Percentiles rank a stretch among this genome's conserved stretches.
These are phyloP conservation scores for Thamnaconus septentrionalis DNA, from an alignment of 2,113 vertebrate species.

Conservation along the genomic window DNA sequence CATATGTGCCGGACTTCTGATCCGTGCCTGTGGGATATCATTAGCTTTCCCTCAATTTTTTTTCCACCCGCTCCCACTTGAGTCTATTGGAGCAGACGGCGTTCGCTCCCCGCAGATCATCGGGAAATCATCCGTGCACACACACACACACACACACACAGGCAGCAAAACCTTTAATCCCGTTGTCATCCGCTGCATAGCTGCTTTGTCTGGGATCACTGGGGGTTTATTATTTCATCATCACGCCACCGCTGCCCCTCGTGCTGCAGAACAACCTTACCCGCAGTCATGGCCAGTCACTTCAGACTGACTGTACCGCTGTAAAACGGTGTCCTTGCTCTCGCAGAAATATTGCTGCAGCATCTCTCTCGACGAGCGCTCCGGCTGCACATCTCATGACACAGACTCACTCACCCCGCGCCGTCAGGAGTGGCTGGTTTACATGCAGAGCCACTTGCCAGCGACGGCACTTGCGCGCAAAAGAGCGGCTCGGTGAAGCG, in stretches of 20 bases:
- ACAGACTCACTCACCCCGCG: too few species aligned
- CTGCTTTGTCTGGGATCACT: conserved; percentile 8
- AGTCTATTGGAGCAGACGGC: conserved; percentile 35
- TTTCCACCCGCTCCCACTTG: conserved; percentile 50
- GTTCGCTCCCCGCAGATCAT: conserved; percentile 38
- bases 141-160: too few species aligned
- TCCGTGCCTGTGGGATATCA: conserved; percentile 64
- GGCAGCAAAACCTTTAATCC: conserved; percentile 11
- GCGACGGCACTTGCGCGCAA: too few species aligned
- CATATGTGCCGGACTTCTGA: conserved; percentile 58
- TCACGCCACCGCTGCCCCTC: not conserved
- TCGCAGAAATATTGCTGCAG: conserved; percentile 15
- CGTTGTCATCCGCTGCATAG: conserved; percentile 4
- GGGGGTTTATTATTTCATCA: conserved; percentile 16
- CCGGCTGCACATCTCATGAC: too few species aligned
- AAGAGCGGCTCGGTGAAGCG: too few species aligned
- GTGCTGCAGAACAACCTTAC: not conserved
- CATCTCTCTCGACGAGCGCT: not conserved
- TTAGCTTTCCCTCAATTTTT: conserved; percentile 52
- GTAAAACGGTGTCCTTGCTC: conserved; percentile 3
- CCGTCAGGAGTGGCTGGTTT: too few species aligned
- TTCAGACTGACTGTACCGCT: not conserved
- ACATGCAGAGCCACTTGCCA: too few species aligned
- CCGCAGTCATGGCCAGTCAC: not conserved
- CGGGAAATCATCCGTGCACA: conserved; percentile 14